Evolutionary conservation across 2,113 vertebrate species (phyloP), one percentile per base, ranked within the genome.

Genomic region (Halcyon senegalensis): DNA sequence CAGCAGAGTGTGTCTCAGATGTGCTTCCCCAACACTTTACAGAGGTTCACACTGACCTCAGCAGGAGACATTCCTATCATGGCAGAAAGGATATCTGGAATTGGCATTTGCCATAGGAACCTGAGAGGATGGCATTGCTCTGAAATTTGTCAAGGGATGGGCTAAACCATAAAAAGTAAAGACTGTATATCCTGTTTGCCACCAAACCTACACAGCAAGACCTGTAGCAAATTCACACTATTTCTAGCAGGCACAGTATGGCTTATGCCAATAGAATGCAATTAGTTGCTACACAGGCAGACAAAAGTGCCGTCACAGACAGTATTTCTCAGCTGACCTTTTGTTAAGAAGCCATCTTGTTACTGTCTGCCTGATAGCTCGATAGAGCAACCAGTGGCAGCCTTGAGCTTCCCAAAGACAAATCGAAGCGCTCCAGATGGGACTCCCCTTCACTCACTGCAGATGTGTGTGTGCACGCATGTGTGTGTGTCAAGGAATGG

Each of bases 331-430:
- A 63, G 87, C 93, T 97, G 97, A 96, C 94, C 91, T 98, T 98
- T 98, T 96, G 92, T 89, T 98, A 98, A 98, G 97, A 98, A 98
- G 97, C 97, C 97, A 97, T 98, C 98, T 97, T 97, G 93, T 97
- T 98, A 97, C 94, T 97, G 98, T 98, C 97, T 96, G 96, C 92
- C 94, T 96, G 95, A 96, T 93, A 96, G 94, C 96, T 97, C 50
- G 94, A 94, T 53, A 84, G 85, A 94, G 87, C 84, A 89, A 48
- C 30, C 64, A 70, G 97, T 97, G 90, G 98, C 98, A 98, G 98
- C 96, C 70, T 88, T 94, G 97, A 94, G 98, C 95, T 98, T 97
- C 88, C 95, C 89, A 96, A 96, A 98, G 95, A 97, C 94, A 96
- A 75, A 96, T 97, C 78, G 87, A 96, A 94, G 96, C 4, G 5